A percentile compares a stretch with the other conserved stretches of the same genome.
Evolutionary conservation across 2,113 vertebrate genomes (phyloP).

Genomic region (Choloepus hoffmanni): DNA sequence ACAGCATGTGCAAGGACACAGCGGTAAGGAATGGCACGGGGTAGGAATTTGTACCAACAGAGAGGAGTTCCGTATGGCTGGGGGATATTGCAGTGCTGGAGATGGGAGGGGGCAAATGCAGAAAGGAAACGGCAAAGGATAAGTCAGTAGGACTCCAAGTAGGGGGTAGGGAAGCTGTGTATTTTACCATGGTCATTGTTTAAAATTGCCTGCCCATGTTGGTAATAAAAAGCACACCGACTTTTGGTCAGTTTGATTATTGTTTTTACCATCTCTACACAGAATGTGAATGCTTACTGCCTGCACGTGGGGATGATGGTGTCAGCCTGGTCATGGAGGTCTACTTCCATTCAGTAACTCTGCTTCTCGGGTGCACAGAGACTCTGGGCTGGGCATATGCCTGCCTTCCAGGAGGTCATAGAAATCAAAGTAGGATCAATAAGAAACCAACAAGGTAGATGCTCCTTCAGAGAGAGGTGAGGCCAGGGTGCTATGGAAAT

Average conservation of each 20-base stretch:
- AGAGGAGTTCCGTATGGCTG: no score
- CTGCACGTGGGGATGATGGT: background rate
- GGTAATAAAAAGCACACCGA: rapidly evolving
- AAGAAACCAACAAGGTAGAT: no score
- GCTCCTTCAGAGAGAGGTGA: background rate
- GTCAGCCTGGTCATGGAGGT: background rate
- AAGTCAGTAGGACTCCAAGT: background rate
- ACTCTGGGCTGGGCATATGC: background rate
- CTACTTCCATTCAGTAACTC: background rate
- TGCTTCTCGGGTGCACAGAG: background rate
- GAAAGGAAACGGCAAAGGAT: background rate
- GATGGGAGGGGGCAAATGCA: background rate
- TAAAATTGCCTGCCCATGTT: background rate
- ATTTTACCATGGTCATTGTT: background rate
- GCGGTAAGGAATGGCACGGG: background rate
- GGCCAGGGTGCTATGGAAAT: background rate
- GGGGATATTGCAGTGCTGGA: background rate
- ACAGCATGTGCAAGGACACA: background rate
- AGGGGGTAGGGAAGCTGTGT: no score
- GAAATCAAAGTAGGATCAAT: background rate
- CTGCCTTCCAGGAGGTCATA: background rate
- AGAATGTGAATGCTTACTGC: rapidly evolving
- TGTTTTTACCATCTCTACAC: background rate
- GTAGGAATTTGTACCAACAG: background rate
- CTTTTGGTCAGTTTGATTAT: background rate